These are phyloP conservation scores for Tretioscincus oriximinensis DNA, from an alignment of 2,113 vertebrate species.

Conservation along the genomic window DNA sequence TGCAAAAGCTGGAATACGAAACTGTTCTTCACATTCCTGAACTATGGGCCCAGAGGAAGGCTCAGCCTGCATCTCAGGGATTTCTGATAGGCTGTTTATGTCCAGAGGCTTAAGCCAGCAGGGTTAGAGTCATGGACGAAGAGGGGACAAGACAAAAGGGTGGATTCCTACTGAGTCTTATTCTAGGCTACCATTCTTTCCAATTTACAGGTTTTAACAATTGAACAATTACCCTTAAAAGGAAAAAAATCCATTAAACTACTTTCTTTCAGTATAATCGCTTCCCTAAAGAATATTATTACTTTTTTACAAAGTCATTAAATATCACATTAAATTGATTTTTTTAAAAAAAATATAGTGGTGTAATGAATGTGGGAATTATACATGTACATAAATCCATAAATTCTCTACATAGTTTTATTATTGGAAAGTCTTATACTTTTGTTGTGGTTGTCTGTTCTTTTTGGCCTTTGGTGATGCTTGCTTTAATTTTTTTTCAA, in stretches of 20 bases:
- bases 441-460: background rate
- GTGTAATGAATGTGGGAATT: background rate
- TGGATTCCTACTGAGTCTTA: too few relatives aligned
- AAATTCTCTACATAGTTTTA: background rate
- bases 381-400: background rate
- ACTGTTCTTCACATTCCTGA: too few relatives aligned
- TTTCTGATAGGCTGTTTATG: too few relatives aligned
- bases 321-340: background rate
- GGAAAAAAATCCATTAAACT: conserved; percentile 3
- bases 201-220: conserved; percentile 20
- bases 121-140: too few relatives aligned
- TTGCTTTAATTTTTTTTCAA: background rate
- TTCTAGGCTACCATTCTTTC: background rate
- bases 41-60: too few relatives aligned
- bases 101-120: too few relatives aligned
- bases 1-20: too few relatives aligned
- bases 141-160: too few relatives aligned
- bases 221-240: background rate
- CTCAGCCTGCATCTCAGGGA: too few relatives aligned
- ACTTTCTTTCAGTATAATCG: conserved; percentile 23
- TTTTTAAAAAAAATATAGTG: background rate
- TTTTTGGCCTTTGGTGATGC: background rate
- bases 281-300: background rate
- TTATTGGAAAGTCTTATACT: too few relatives aligned
- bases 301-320: background rate